Percentiles rank a stretch among this genome's conserved stretches.
phyloP scores from a whole-genome alignment of 1,140 invertebrate genomes.

The Homarus americanus region DNA sequence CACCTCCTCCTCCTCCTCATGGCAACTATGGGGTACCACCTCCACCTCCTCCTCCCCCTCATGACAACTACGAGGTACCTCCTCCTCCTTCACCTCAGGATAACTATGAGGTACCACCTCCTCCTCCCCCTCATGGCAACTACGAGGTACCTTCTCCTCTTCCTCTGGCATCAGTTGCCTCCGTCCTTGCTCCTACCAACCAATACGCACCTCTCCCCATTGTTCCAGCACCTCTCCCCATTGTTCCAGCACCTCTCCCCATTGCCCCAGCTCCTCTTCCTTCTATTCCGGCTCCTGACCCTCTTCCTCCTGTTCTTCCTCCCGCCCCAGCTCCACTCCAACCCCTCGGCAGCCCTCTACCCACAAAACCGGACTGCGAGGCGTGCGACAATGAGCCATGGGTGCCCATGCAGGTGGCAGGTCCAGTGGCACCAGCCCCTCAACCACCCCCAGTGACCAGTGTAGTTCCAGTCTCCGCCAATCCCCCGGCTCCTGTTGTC shows the following conservation, averaged over 20 bases:
- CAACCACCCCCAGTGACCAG: not conserved
- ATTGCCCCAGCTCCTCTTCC: not conserved
- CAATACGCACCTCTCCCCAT: too few species aligned
- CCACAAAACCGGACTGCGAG: conserved; percentile 25
- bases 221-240: not conserved
- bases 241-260: not conserved
- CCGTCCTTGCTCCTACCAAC: not conserved
- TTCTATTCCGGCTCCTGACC: not conserved
- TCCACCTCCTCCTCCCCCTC: conserved; percentile 7
- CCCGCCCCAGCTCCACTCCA: not conserved
- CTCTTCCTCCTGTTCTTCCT: not conserved
- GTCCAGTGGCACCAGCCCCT: not conserved
- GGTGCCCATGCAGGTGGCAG: conserved; percentile 14
- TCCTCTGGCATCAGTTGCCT: not conserved
- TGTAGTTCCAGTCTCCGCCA: not conserved
- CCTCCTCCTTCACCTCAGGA: not conserved
- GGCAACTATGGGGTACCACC: conserved; percentile 5
- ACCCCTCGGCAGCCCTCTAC: not conserved
- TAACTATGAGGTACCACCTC: not conserved
- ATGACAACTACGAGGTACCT: conserved; percentile 4
- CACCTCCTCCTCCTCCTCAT: not conserved
- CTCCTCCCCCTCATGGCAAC: not conserved
- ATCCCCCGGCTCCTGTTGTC: not conserved
- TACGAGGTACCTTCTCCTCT: not conserved
- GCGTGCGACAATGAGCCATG: conserved; percentile 40